A percentile compares a stretch with the other conserved stretches of the same genome.
Evolutionary conservation across 2,797 vertebrate species (phyloP).

Genomic region (Myotis findleyi): DNA sequence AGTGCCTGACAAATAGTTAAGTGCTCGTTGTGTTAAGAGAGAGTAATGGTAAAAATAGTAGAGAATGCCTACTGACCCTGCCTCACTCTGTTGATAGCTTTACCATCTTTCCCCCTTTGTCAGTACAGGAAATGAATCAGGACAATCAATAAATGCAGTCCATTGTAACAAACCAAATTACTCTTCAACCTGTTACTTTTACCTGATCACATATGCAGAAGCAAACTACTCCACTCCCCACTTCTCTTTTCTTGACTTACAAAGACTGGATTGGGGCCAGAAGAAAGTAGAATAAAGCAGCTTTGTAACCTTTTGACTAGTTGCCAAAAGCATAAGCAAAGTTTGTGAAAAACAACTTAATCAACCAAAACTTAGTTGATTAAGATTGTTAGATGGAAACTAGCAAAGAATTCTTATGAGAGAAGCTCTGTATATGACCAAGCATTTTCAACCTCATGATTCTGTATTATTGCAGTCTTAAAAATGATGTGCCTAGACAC

Average conservation of each 20-base stretch:
- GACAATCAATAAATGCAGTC: background rate
- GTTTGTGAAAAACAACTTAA: slow-evolving; percentile 31
- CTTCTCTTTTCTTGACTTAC: slow-evolving; percentile 46
- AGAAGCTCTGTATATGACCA: background rate
- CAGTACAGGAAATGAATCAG: background rate
- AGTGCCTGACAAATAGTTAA: slow-evolving; percentile 45
- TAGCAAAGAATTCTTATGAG: slow-evolving; percentile 15
- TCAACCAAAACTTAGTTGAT: background rate
- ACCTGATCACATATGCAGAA: background rate
- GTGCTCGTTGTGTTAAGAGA: background rate
- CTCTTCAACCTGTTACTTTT: slow-evolving; percentile 18
- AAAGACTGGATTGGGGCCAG: slow-evolving; percentile 29
- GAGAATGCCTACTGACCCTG: background rate
- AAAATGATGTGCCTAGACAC: background rate
- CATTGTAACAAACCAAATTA: background rate
- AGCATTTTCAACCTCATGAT: background rate
- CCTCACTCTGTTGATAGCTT: background rate
- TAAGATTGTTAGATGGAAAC: background rate
- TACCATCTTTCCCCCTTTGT: background rate
- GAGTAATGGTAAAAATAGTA: slow-evolving; percentile 30
- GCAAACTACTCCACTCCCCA: slow-evolving; percentile 16
- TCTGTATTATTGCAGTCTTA: background rate
- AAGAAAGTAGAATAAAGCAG: slow-evolving; percentile 63
- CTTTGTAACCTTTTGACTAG: slow-evolving; percentile 52
- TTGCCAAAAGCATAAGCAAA: slow-evolving; percentile 54